Conservation (phyloP, 2,888 invertebrate genomes). For the Aporophyla nigra region DNA sequence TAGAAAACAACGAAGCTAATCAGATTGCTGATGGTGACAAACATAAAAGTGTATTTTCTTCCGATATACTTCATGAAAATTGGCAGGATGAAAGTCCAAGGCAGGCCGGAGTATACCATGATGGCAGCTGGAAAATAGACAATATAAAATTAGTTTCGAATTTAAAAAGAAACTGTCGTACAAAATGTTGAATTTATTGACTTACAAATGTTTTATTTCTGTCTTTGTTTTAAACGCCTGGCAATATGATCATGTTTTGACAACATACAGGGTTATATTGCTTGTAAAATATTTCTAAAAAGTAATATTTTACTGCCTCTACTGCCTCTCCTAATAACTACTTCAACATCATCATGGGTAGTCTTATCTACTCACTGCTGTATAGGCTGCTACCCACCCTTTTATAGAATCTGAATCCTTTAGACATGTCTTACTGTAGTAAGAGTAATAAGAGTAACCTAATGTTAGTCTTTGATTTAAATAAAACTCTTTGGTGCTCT, state of each 20-base stretch:
- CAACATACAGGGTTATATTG: background rate
- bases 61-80: constrained; percentile 49
- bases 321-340: too few species aligned
- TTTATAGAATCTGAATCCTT: too few species aligned
- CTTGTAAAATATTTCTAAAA: too few species aligned
- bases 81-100: constrained; percentile 57
- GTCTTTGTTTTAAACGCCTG: constrained; percentile 8
- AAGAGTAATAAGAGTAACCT: background rate
- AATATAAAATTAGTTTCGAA: background rate
- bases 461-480: background rate
- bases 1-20: constrained; percentile 59
- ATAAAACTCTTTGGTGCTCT: background rate
- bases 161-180: too few species aligned
- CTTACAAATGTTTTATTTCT: too few species aligned
- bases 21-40: constrained; percentile 46
- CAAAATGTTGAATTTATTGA: too few species aligned
- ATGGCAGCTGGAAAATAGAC: constrained; percentile 59
- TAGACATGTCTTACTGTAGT: too few species aligned
- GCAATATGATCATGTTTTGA: background rate
- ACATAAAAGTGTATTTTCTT: constrained; percentile 49
- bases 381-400: too few species aligned
- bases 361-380: too few species aligned
- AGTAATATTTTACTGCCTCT: too few species aligned
- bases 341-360: too few species aligned
- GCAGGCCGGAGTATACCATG: constrained; percentile 52